Conservation (phyloP, 2,888 invertebrate species). For the Drosophila neotestacea region DNA sequence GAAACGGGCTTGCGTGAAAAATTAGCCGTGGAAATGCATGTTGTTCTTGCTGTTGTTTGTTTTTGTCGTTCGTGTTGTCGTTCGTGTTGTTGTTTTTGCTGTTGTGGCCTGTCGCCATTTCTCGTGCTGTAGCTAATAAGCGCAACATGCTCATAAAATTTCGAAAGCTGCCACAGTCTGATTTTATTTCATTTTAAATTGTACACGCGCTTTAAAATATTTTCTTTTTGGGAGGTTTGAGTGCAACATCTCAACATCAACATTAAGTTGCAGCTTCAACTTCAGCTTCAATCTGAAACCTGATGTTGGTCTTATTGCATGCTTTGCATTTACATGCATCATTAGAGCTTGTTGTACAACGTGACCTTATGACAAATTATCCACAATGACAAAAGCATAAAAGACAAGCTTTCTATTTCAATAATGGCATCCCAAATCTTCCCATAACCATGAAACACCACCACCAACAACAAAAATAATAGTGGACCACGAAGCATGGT, state of each 20-base stretch:
- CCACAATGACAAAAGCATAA: slow-evolving; percentile 52
- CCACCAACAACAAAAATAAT: background rate
- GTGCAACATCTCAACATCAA: slow-evolving; percentile 11
- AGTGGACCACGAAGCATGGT: slow-evolving; percentile 51
- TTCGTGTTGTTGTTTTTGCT: slow-evolving; percentile 47
- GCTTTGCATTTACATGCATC: slow-evolving; percentile 74
- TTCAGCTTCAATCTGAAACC: slow-evolving; percentile 1
- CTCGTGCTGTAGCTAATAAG: slow-evolving; percentile 76
- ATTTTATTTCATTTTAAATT: slow-evolving; percentile 74
- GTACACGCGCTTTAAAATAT: slow-evolving; percentile 64
- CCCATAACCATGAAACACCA: slow-evolving; percentile 44
- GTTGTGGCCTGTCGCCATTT: slow-evolving; percentile 78
- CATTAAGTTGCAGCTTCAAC: slow-evolving; percentile 13
- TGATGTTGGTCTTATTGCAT: slow-evolving; percentile 27
- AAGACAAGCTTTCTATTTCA: slow-evolving; percentile 74
- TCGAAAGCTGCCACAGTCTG: slow-evolving; percentile 72
- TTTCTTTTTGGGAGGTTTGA: slow-evolving; percentile 28
- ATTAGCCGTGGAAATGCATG: slow-evolving; percentile 78
- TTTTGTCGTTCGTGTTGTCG: slow-evolving; percentile 37
- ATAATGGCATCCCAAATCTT: slow-evolving; percentile 46
- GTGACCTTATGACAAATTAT: slow-evolving; percentile 69
- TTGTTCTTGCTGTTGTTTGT: slow-evolving; percentile 56
- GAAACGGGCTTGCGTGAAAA: slow-evolving; percentile 69
- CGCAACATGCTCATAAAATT: slow-evolving; percentile 79
- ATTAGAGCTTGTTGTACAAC: slow-evolving; percentile 68